phyloP scores from a whole-genome alignment of 2,113 vertebrate species.

The Seriola quinqueradiata region DNA sequence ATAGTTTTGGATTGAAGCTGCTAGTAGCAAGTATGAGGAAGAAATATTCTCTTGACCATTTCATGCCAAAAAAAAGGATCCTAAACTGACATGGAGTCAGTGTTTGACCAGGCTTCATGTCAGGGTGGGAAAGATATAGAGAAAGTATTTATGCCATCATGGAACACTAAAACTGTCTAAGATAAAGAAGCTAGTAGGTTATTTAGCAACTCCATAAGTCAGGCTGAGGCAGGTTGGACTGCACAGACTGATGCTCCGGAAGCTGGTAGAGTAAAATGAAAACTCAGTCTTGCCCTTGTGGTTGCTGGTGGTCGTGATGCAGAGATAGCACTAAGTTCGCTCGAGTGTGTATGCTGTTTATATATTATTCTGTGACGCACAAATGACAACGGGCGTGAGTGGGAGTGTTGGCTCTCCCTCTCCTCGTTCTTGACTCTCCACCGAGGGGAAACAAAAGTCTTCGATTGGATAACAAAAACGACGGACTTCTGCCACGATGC shows the following conservation, averaged over 20 bases:
- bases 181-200: not conserved
- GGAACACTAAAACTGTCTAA: not conserved
- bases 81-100: not conserved
- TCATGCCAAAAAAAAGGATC: conserved; percentile 48
- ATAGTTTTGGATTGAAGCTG: conserved; percentile 6
- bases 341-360: conserved; percentile 60
- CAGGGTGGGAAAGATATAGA: not conserved
- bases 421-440: not conserved
- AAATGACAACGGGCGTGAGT: conserved; percentile 33
- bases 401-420: not conserved
- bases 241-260: not conserved
- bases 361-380: conserved; percentile 72
- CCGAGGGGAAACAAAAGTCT: conserved; percentile 8
- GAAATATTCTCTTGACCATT: conserved; percentile 8
- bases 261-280: not conserved
- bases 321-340: conserved; percentile 38
- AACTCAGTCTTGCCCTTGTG: not conserved
- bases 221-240: not conserved
- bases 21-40: not conserved
- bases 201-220: not conserved
- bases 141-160: conserved; percentile 11
- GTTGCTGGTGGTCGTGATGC: conserved; percentile 10
- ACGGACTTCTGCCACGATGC: conserved; percentile 51
- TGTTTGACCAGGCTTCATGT: not conserved
- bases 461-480: not conserved